A percentile compares a stretch with the other conserved stretches of the same genome.
Conservation (phyloP, 2,888 invertebrate genomes). For the Drosophila setosimentum region DNA sequence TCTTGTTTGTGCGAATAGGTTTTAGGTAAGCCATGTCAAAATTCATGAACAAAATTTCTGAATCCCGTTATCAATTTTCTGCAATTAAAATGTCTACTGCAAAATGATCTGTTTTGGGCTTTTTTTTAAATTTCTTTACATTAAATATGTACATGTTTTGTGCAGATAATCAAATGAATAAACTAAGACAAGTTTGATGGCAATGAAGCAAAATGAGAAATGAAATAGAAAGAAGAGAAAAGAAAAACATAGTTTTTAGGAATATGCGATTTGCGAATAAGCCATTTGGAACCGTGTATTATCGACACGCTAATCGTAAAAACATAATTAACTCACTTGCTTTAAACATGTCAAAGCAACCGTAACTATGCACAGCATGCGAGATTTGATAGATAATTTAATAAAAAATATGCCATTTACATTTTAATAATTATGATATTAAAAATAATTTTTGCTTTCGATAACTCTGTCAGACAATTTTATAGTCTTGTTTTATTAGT, state of each 20-base stretch:
- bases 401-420: neutral
- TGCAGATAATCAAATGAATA: conserved; percentile 2
- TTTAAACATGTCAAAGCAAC: neutral
- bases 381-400: neutral
- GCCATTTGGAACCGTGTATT: conserved; percentile 36
- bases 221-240: conserved; percentile 22
- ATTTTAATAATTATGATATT: no score
- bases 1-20: neutral
- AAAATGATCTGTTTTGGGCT: neutral
- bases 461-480: neutral
- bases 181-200: conserved; percentile 4
- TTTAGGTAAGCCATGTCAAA: neutral
- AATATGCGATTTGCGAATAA: conserved; percentile 37
- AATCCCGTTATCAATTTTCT: conserved; percentile 5
- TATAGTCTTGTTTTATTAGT: neutral
- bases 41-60: neutral
- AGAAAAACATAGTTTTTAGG: neutral
- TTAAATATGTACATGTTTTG: conserved; percentile 1
- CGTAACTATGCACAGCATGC: neutral
- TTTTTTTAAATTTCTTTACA: neutral
- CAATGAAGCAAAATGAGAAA: conserved; percentile 27
- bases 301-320: conserved; percentile 21
- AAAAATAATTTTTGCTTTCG: neutral
- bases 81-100: neutral
- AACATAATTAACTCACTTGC: neutral